These are phyloP conservation scores for Stomatorhinus walkeri DNA, from an alignment of 2,797 vertebrate genomes.

Conservation along the genomic window DNA sequence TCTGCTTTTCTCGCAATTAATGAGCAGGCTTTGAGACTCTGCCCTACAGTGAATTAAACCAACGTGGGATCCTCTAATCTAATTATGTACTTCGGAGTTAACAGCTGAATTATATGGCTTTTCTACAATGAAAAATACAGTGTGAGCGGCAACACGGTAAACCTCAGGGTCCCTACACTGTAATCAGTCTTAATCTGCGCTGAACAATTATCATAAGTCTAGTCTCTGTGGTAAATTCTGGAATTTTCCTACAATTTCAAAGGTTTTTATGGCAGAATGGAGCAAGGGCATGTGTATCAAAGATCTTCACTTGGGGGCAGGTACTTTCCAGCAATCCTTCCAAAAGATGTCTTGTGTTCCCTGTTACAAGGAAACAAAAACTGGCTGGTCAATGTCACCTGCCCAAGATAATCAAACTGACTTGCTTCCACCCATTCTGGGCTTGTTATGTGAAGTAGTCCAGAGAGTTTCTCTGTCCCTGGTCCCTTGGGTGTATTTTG, in stretches of 20 bases:
- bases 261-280: not conserved
- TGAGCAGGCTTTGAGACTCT: conserved; percentile 70
- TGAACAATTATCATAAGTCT: not conserved
- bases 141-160: conserved; percentile 27
- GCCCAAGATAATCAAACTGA: not conserved
- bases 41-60: conserved; percentile 73
- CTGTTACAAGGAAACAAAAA: not conserved
- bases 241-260: not conserved
- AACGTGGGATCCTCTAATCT: conserved; percentile 73
- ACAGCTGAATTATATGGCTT: conserved; percentile 51
- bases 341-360: not conserved
- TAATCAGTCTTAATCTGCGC: not conserved
- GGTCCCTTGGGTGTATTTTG: not conserved
- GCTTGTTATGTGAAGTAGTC: not conserved
- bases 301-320: not conserved
- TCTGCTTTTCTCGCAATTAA: conserved; percentile 77
- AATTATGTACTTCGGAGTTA: conserved; percentile 71
- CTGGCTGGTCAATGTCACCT: not conserved
- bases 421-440: not conserved
- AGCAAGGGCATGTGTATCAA: not conserved
- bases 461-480: not conserved
- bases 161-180: not conserved
- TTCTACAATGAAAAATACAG: conserved; percentile 45
- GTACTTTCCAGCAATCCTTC: not conserved
- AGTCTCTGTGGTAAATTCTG: not conserved